phyloP scores from a whole-genome alignment of 2,797 vertebrate genomes.

The Falco novaeseelandiae region DNA sequence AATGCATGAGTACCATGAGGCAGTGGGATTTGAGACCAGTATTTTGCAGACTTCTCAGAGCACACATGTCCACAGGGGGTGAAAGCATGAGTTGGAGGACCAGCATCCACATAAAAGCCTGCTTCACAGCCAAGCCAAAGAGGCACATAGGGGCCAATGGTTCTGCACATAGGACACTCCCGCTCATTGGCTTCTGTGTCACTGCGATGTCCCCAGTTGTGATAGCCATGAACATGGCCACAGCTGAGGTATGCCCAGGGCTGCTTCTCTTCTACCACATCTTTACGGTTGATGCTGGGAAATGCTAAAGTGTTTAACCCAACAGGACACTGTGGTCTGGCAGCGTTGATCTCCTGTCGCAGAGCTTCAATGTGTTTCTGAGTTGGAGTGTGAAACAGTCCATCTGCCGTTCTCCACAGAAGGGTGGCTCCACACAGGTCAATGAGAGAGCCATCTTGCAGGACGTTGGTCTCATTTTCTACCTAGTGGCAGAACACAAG shows the following conservation, averaged over 20 bases:
- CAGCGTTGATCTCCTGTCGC: constrained; percentile 87
- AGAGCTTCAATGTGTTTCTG: constrained; percentile 96
- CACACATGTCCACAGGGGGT: constrained; percentile 97
- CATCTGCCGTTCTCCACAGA: constrained; percentile 95
- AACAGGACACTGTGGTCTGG: constrained; percentile 83
- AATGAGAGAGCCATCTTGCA: constrained; percentile 94
- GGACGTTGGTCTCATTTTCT: constrained; percentile 93
- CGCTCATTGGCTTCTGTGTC: constrained; percentile 89
- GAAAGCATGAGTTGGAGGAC: constrained; percentile 92
- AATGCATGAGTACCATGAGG: constrained; percentile 96
- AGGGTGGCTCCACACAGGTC: constrained; percentile 96
- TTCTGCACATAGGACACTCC: constrained; percentile 96
- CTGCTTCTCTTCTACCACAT: constrained; percentile 94
- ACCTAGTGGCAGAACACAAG: constrained; percentile 78
- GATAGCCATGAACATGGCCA: constrained; percentile 94
- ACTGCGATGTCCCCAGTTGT: constrained; percentile 96
- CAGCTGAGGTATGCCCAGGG: constrained; percentile 96
- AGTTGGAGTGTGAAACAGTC: constrained; percentile 93
- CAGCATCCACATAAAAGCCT: constrained; percentile 94
- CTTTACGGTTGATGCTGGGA: constrained; percentile 94
- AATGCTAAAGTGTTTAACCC: constrained; percentile 95
- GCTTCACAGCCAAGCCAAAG: constrained; percentile 96
- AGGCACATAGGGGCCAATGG: constrained; percentile 94
- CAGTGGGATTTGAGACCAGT: constrained; percentile 94
- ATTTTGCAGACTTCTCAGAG: constrained; percentile 95